These are phyloP conservation scores for Sakesphorus luctuosus DNA, from an alignment of 2,113 vertebrate species.

Conservation along the genomic window DNA sequence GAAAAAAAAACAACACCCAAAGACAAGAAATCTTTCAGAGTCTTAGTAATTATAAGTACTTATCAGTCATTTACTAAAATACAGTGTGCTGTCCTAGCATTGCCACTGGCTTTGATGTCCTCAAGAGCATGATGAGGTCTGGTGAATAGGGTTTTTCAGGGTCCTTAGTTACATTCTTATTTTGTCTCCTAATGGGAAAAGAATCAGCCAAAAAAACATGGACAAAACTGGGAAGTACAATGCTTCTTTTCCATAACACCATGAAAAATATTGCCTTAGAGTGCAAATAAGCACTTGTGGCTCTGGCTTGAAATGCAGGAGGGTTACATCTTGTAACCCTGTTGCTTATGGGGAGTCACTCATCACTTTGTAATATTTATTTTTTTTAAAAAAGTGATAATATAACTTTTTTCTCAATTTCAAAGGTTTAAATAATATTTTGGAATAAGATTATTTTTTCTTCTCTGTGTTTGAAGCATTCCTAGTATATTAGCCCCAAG, in stretches of 20 bases:
- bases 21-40: not conserved
- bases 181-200: not conserved
- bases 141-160: accelerated
- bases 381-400: not conserved
- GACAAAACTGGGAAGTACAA: not conserved
- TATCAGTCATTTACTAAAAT: not conserved
- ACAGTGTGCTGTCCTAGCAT: not conserved
- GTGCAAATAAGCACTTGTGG: not conserved
- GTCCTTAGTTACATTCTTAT: not conserved
- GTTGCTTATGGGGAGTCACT: not conserved
- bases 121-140: not conserved
- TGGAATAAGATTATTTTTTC: not conserved
- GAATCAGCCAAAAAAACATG: not conserved
- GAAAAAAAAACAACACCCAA: not conserved
- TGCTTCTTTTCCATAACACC: not conserved
- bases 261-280: not conserved
- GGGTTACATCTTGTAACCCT: not conserved
- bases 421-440: not conserved
- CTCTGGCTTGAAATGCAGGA: not conserved
- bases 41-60: not conserved
- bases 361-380: not conserved
- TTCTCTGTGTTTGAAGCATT: not conserved
- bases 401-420: not conserved
- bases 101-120: not conserved
- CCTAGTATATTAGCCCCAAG: not conserved